Evolutionary conservation across 2,797 vertebrate species (phyloP), one percentile per base, ranked within the genome.

Genomic region (Sternotherus odoratus): DNA sequence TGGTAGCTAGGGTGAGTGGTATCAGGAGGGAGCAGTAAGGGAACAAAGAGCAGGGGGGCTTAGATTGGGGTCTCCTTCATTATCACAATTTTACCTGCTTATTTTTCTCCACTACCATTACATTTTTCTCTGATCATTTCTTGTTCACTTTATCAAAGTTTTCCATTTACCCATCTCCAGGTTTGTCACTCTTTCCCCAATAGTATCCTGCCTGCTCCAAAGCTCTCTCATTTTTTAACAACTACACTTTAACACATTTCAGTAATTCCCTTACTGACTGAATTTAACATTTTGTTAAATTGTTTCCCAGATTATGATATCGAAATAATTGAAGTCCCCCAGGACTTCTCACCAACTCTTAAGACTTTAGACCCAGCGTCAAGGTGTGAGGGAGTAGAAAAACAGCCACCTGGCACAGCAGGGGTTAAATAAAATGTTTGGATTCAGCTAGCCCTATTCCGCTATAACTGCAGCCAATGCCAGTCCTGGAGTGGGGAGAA

Each of bases 51-150:
- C n/a, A n/a, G n/a, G n/a, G n/a, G n/a, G n/a, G n/a, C n/a, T n/a
- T n/a, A n/a, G n/a, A n/a, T n/a, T n/a, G n/a, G n/a, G n/a, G n/a
- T 26, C 24, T 75, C 17, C 24, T 69, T 85, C 7, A 49, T 4
- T 56, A 17, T 8, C 4, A 2, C 26, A 66, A 83, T 82, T 51
- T 5, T 19, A 30, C 2, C 9, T 80, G 7, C 33, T 88, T 6
- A 8, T 3, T 1, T 0, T 3, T 77, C 21, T 1, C 23, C 1
- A 1, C 5, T 77, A 63, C 12, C 2, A 1, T 53, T 79, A 23
- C 5, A n/a, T 54, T 66, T 66, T 66, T 66, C 33, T 56, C 26
- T 56, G 54, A 56, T 26, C 2, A 56, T 56, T 56, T 56, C 24
- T 56, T 56, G 54, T 56, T 56, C 11, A n/a, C 16, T 63, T 63